These are phyloP conservation scores for Papilio dardanus DNA, from an alignment of 1,140 invertebrate genomes.

Conservation along the genomic window DNA sequence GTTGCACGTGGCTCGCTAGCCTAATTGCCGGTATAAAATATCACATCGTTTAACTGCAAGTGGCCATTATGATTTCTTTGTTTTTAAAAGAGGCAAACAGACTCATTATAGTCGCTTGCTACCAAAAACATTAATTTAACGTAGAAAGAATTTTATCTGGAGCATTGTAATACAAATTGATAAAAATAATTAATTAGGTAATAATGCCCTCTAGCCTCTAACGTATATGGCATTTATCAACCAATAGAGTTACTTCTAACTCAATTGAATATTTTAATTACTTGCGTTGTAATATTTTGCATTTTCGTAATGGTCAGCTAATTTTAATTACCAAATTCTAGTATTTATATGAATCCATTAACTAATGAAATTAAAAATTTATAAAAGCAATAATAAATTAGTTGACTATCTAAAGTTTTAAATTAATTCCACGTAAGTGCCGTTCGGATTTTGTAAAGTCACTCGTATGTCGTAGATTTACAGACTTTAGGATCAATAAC, in stretches of 20 bases:
- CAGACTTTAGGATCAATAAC: not conserved
- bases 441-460: not conserved
- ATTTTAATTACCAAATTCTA: not conserved
- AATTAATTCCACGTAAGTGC: slow-evolving; percentile 7
- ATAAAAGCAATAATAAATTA: not conserved
- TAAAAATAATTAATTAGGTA: too few species aligned
- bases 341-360: not conserved
- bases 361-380: slow-evolving; percentile 8
- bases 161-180: too few species aligned
- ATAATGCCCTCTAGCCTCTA: too few species aligned
- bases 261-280: not conserved
- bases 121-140: not conserved
- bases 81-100: not conserved
- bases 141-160: not conserved
- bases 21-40: not conserved
- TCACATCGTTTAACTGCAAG: slow-evolving; percentile 13
- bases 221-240: too few species aligned
- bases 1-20: slow-evolving; percentile 12
- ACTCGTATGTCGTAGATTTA: not conserved
- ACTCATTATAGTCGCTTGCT: not conserved
- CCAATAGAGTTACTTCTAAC: too few species aligned
- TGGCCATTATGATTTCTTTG: slow-evolving; percentile 22
- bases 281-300: not conserved
- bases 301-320: not conserved
- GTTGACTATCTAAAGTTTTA: not conserved